Evolutionary conservation across 2,113 vertebrate genomes (phyloP), one percentile per base, ranked within the genome.

Genomic region (Paradisaea rubra): DNA sequence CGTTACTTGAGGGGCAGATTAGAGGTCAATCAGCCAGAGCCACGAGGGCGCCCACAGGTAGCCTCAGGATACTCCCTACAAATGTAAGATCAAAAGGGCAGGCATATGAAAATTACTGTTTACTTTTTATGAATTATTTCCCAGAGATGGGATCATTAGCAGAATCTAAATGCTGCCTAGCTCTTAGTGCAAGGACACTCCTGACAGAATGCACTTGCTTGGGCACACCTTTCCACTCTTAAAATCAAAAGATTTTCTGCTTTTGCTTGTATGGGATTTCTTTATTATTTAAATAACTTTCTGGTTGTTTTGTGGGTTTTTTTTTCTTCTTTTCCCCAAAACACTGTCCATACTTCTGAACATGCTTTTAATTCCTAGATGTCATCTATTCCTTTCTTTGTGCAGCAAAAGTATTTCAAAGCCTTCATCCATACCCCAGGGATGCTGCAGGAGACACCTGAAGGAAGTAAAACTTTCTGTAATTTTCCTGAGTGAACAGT

Each of bases 41-140:
- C 85, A n/a, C 2, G 1, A 59, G 86, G 91, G 60, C 22, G 5
- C 94, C 74, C 31, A 80, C 45, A 50, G 77, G 83, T 89, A 96
- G 93, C 94, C 94, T 93, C 73, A 64, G 91, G 91, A 93, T 95
- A 89, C 87, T 90, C 73, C 94, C 88, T 83, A 95, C 91, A 96
- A 96, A 94, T 71, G 64, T 96, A 93, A 93, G 85, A 96, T 92
- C 91, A 92, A 91, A 95, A 94, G 76, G 70, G 72, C 89, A 94
- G 82, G 64, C 85, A 81, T 71, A 88, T 94, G 92, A 93, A 96
- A 97, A 94, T 91, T 88, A 72, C 59, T 93, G 76, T 95, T 94
- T 92, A 89, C 61, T 90, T 94, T 94, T 94, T 91, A 96, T 91
- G 73, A 95, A 93, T 95, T 91, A 93, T 96, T 93, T 97, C 85